Evolutionary conservation across 2,888 invertebrate species (phyloP), one percentile per base, ranked within the genome.

Genomic region (Tortricodes alternella): DNA sequence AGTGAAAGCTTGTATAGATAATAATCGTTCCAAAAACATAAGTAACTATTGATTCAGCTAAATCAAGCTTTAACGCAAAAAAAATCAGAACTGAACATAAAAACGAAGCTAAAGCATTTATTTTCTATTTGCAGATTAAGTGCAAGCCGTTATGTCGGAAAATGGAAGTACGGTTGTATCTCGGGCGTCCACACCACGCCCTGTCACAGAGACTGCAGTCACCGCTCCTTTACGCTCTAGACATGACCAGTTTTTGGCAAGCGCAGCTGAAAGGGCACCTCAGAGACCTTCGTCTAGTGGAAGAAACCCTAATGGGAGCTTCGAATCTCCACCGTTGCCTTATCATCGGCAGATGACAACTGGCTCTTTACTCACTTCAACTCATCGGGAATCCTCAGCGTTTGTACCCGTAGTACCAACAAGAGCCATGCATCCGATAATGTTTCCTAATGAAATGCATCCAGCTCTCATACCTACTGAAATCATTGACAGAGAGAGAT

Each of bases 321-420:
- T 93, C 64, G 94, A 94, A 56, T 92, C 94, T 7, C 92, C 94
- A 61, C 90, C 92, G 11, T 64, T 94, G 63, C 92, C 93, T 29
- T 95, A 94, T 71, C 94, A 94, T 65, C 93, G 94, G 65, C 94
- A 94, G 72, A 83, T 93, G 69, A 85, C 92, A 23, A 88, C 92
- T 63, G 88, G 91, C 32, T 80, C 91, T 32, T 73, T 91, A 11
- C 74, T 90, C 11, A 77, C 83, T 32, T 72, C 84, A 78, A 92
- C 93, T 46, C 95, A 95, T 76, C 92, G 96, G 37, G 96, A 96
- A 83, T 93, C 95, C 6, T 96, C 96, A 9, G 97, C 97, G 1
- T 97, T 97, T 80, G 96, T 96, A 48, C 96, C 97, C 24, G 97
- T 97, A 49, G 94, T 97, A 55, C 97, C 97, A 8, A 94, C 95